Evolutionary conservation across 2,888 invertebrate species (phyloP).

Genomic region (Hirtodrosophila alboralis): DNA sequence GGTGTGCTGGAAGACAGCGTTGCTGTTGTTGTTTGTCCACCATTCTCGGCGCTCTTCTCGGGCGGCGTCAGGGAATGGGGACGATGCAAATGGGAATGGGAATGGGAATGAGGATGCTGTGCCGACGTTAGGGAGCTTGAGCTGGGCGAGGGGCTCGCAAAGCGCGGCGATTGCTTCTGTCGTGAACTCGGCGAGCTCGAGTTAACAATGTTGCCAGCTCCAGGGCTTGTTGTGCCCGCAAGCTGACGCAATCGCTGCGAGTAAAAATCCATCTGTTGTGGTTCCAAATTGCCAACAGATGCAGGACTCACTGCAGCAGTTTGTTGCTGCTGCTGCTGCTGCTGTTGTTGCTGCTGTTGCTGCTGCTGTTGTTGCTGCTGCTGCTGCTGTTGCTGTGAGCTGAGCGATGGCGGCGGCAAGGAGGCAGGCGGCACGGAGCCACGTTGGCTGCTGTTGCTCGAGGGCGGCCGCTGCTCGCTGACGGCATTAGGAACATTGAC

Average conservation of each 20-base stretch:
- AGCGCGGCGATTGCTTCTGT: slow-evolving; percentile 91
- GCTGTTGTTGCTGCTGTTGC: slow-evolving; percentile 39
- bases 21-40: no score
- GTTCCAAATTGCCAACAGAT: slow-evolving; percentile 87
- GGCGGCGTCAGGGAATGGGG: slow-evolving; percentile 89
- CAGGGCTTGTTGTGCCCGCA: slow-evolving; percentile 96
- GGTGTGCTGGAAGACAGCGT: slow-evolving; percentile 86
- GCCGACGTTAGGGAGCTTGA: slow-evolving; percentile 11
- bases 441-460: slow-evolving; percentile 81
- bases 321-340: slow-evolving; percentile 40
- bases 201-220: slow-evolving; percentile 89
- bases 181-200: slow-evolving; percentile 92
- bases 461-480: slow-evolving; percentile 85
- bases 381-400: slow-evolving; percentile 69
- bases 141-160: slow-evolving; percentile 92
- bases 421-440: slow-evolving; percentile 82
- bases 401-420: slow-evolving; percentile 70
- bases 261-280: slow-evolving; percentile 98
- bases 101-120: slow-evolving; percentile 24
- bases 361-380: slow-evolving; percentile 60
- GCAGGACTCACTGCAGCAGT: slow-evolving; percentile 71
- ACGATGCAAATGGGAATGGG: slow-evolving; percentile 81
- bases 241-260: slow-evolving; percentile 99
- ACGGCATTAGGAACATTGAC: slow-evolving; percentile 72
- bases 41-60: slow-evolving; percentile 78